phyloP scores from a whole-genome alignment of 2,113 vertebrate species.

The Theropithecus gelada region DNA sequence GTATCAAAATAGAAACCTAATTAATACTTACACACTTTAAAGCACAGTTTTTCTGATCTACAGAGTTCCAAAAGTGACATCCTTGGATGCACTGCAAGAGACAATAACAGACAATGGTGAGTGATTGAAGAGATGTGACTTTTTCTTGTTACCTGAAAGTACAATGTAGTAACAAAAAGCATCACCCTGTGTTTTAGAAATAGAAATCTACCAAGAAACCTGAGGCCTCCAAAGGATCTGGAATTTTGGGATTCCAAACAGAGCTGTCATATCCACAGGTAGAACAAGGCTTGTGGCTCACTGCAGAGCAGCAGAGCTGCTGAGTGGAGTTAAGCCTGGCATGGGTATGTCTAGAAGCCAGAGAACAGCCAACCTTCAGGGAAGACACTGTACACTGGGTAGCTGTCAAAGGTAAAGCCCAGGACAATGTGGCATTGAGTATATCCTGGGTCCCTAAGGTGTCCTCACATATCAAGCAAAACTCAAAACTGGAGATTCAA shows the following conservation, averaged over 20 bases:
- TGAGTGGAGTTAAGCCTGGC: background rate
- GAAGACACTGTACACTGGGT: background rate
- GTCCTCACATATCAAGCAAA: background rate
- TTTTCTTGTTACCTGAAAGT: background rate
- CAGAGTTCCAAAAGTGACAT: constrained; percentile 81
- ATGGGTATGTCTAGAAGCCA: background rate
- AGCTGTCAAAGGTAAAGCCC: background rate
- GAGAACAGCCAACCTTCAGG: background rate
- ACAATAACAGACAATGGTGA: background rate
- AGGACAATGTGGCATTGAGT: background rate
- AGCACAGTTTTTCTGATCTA: constrained; percentile 58
- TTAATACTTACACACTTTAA: constrained; percentile 83
- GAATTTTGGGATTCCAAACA: background rate
- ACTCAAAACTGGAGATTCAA: background rate
- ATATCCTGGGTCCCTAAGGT: background rate
- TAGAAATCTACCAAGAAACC: background rate
- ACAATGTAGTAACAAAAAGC: background rate
- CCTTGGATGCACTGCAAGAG: constrained; percentile 80
- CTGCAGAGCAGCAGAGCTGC: background rate
- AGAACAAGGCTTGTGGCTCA: background rate
- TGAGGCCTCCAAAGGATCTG: background rate
- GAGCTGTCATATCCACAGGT: background rate
- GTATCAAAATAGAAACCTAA: background rate
- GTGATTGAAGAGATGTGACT: background rate
- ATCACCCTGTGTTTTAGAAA: background rate